These are phyloP conservation scores for Dendrolimus kikuchii DNA, from an alignment of 1,140 invertebrate genomes.

Conservation along the genomic window DNA sequence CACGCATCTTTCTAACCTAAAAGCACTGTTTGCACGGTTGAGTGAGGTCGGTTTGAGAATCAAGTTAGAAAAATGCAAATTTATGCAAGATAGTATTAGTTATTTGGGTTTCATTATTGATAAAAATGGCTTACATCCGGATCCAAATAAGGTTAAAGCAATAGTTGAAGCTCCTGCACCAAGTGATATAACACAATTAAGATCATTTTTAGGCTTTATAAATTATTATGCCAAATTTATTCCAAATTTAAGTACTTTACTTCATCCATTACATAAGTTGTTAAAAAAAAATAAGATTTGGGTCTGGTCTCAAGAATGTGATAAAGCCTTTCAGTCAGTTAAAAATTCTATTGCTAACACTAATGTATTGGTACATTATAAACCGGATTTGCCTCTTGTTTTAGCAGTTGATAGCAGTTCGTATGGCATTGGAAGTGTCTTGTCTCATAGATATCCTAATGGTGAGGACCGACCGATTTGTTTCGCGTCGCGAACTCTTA, in stretches of 20 bases:
- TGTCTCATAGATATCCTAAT: neutral
- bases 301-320: too few species aligned
- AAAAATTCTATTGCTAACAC: neutral
- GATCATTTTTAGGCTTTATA: conserved; percentile 23
- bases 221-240: conserved; percentile 34
- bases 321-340: neutral
- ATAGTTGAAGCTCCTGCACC: neutral
- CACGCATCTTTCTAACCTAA: neutral
- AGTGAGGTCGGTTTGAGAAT: conserved; percentile 1
- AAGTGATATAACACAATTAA: neutral
- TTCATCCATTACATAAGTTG: conserved; percentile 21
- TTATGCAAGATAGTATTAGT: too few species aligned
- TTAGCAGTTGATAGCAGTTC: too few species aligned
- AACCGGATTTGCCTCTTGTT: neutral
- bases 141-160: neutral
- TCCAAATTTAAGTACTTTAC: conserved; percentile 17
- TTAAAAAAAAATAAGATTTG: neutral
- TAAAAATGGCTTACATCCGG: neutral
- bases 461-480: neutral
- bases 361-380: conserved; percentile 1
- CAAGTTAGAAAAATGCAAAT: neutral
- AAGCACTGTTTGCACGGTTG: neutral
- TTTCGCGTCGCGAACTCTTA: neutral
- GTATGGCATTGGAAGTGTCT: too few species aligned
- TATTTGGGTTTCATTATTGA: too few species aligned